Percentiles rank a stretch among this genome's conserved stretches.
phyloP scores from a whole-genome alignment of 2,888 invertebrate species.

The Elegia similella region DNA sequence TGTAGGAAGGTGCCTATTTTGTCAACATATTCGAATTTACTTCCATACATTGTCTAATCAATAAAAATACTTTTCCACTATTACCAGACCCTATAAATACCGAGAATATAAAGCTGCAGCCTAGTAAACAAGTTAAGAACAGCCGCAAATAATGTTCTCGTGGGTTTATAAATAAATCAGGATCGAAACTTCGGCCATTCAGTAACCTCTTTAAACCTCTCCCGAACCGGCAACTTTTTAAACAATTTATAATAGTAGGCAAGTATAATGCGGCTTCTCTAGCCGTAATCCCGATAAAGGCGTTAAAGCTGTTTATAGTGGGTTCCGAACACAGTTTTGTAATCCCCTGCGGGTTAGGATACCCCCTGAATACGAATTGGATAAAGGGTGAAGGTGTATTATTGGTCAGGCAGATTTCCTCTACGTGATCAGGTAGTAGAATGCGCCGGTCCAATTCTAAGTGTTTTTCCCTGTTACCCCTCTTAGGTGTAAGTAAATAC shows the following conservation, averaged over 20 bases:
- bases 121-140: slow-evolving; percentile 11
- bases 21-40: neutral
- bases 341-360: slow-evolving; percentile 48
- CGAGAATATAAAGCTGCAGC: slow-evolving; percentile 6
- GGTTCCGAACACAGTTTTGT: slow-evolving; percentile 57
- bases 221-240: slow-evolving; percentile 16
- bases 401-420: slow-evolving; percentile 69
- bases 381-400: slow-evolving; percentile 63
- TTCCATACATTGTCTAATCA: neutral
- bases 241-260: slow-evolving; percentile 25
- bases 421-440: slow-evolving; percentile 56
- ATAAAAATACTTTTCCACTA: neutral
- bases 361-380: slow-evolving; percentile 58
- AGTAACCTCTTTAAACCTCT: slow-evolving; percentile 14
- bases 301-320: slow-evolving; percentile 58
- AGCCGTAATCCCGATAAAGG: slow-evolving; percentile 48
- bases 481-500: slow-evolving; percentile 13
- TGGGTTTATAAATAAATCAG: slow-evolving; percentile 16
- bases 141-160: slow-evolving; percentile 13
- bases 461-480: slow-evolving; percentile 51
- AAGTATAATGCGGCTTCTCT: slow-evolving; percentile 25
- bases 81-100: neutral
- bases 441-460: slow-evolving; percentile 50
- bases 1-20: too few relatives aligned
- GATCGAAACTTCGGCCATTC: slow-evolving; percentile 13